phyloP scores from a whole-genome alignment of 2,797 vertebrate species.

The Scolopax bukidnonensis region DNA sequence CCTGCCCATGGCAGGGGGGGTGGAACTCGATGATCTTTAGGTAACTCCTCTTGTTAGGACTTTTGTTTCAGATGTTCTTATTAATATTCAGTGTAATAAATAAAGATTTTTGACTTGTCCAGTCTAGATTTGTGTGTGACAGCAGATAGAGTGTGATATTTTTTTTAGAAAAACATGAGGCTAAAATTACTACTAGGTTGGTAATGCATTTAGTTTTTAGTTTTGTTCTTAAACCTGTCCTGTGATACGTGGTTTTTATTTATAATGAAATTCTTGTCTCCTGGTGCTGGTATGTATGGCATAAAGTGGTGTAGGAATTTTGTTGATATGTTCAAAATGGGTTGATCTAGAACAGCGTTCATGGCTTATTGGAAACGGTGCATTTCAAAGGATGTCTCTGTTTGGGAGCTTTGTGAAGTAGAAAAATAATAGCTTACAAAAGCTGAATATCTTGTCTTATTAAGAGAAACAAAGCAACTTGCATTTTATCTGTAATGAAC shows the following conservation, averaged over 20 bases:
- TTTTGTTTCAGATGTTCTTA: not conserved
- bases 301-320: not conserved
- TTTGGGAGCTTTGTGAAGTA: not conserved
- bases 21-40: not conserved
- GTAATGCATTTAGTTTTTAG: not conserved
- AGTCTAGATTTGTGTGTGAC: not conserved
- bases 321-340: not conserved
- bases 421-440: not conserved
- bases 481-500: not conserved
- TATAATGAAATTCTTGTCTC: not conserved
- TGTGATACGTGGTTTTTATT: not conserved
- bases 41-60: not conserved
- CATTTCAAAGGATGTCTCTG: not conserved
- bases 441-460: not conserved
- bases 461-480: not conserved
- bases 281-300: rapidly evolving
- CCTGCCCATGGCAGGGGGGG: too few relatives aligned
- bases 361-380: not conserved
- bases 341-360: not conserved
- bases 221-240: not conserved
- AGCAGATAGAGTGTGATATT: not conserved
- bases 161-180: not conserved
- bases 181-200: not conserved
- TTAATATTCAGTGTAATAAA: not conserved
- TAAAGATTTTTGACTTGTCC: not conserved